Evolutionary conservation across 2,888 invertebrate species (phyloP).

Genomic region (Lydus trimaculatus): DNA sequence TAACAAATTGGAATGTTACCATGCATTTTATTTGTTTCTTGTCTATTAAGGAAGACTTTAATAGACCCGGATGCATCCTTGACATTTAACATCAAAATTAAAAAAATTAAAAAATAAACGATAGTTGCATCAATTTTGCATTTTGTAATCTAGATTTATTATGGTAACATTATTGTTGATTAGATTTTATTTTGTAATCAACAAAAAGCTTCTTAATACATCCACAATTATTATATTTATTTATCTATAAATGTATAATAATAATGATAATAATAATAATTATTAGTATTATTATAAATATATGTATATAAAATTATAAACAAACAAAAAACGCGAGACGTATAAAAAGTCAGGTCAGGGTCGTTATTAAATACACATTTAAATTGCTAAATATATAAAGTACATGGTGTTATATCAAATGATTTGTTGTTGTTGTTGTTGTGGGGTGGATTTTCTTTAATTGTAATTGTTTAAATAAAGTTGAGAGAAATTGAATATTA

Average conservation of each 20-base stretch:
- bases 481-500: too few relatives aligned
- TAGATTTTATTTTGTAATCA: too few relatives aligned
- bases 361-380: slow-evolving; percentile 17
- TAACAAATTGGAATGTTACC: neutral
- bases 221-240: too few relatives aligned
- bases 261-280: too few relatives aligned
- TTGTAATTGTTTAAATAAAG: too few relatives aligned
- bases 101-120: slow-evolving; percentile 11
- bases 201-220: neutral
- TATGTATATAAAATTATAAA: slow-evolving; percentile 10
- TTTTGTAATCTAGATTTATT: neutral
- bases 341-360: slow-evolving; percentile 31
- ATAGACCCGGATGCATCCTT: slow-evolving; percentile 29
- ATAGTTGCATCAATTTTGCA: slow-evolving; percentile 17
- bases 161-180: too few relatives aligned
- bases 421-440: slow-evolving; percentile 11
- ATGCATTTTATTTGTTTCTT: neutral
- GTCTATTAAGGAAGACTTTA: neutral
- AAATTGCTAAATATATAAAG: neutral
- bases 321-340: slow-evolving; percentile 24
- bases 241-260: too few relatives aligned
- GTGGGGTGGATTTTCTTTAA: too few relatives aligned
- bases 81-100: slow-evolving; percentile 19
- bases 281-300: too few relatives aligned
- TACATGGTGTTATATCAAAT: slow-evolving; percentile 1